phyloP scores from a whole-genome alignment of 2,888 invertebrate species.

The Endomychus coccineus region DNA sequence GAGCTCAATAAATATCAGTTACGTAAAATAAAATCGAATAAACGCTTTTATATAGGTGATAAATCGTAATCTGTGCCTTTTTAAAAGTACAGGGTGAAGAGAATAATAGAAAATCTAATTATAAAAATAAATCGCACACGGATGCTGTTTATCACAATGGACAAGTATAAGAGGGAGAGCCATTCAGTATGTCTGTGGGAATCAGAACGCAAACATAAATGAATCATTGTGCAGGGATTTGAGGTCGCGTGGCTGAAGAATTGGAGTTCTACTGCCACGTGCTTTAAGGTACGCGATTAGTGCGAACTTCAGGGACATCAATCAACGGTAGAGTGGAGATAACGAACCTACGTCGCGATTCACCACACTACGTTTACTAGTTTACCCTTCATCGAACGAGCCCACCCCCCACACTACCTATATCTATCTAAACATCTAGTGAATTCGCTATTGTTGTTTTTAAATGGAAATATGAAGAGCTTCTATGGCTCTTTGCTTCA shows the following conservation, averaged over 20 bases:
- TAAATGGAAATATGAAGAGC: no score
- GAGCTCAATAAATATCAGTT: no score
- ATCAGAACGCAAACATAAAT: conserved; percentile 37
- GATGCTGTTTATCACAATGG: conserved; percentile 25
- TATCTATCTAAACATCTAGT: no score
- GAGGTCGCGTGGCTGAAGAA: conserved; percentile 37
- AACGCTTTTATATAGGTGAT: conserved; percentile 16
- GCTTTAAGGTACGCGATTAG: conserved; percentile 41
- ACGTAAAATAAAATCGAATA: no score
- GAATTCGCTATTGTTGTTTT: no score
- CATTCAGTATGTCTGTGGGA: conserved; percentile 31
- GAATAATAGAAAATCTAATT: conserved; percentile 38
- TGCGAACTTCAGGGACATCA: conserved; percentile 37
- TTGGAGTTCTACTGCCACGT: conserved; percentile 36
- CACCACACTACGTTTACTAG: conserved; percentile 25
- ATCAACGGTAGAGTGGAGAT: conserved; percentile 40
- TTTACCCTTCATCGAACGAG: no score
- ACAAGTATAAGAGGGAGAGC: conserved; percentile 6
- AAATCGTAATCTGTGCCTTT: conserved; percentile 18
- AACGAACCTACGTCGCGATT: conserved; percentile 34
- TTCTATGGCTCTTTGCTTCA: no score
- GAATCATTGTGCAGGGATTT: conserved; percentile 41
- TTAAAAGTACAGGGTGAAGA: conserved; percentile 13
- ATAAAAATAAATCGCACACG: conserved; percentile 39
- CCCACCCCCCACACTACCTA: no score